These are phyloP conservation scores for Phyllostomus discolor DNA, from an alignment of 2,113 vertebrate genomes.

Conservation along the genomic window DNA sequence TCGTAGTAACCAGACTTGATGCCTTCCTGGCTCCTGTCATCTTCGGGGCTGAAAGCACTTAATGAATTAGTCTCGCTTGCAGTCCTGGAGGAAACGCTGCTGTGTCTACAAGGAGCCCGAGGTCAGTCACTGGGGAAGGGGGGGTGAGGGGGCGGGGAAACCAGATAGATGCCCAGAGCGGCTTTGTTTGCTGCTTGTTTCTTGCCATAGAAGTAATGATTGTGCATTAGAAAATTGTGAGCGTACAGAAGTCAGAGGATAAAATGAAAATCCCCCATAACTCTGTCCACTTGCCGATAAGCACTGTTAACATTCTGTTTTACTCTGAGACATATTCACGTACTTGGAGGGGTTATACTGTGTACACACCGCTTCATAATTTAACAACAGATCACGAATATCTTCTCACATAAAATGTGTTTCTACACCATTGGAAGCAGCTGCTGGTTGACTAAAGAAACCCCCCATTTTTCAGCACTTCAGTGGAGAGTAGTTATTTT, in stretches of 20 bases:
- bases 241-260: not conserved
- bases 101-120: not conserved
- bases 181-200: not conserved
- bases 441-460: not conserved
- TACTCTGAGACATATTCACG: too few species aligned
- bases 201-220: not conserved
- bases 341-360: not conserved
- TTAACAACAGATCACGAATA: not conserved
- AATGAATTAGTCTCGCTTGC: slow-evolving; percentile 68
- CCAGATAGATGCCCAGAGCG: not conserved
- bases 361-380: not conserved
- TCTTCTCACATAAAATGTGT: not conserved
- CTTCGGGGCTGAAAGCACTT: slow-evolving; percentile 52
- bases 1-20: slow-evolving; percentile 68
- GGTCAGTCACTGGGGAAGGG: not conserved
- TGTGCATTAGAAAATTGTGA: not conserved
- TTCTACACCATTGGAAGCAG: not conserved
- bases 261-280: not conserved
- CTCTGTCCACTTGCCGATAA: not conserved
- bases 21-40: slow-evolving; percentile 72
- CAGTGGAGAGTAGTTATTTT: not conserved
- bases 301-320: not conserved
- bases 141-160: not conserved
- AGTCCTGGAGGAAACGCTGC: slow-evolving; percentile 20
- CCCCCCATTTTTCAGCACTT: not conserved